These are phyloP conservation scores for Melanophora roralis DNA, from an alignment of 2,888 invertebrate genomes.

Conservation along the genomic window DNA sequence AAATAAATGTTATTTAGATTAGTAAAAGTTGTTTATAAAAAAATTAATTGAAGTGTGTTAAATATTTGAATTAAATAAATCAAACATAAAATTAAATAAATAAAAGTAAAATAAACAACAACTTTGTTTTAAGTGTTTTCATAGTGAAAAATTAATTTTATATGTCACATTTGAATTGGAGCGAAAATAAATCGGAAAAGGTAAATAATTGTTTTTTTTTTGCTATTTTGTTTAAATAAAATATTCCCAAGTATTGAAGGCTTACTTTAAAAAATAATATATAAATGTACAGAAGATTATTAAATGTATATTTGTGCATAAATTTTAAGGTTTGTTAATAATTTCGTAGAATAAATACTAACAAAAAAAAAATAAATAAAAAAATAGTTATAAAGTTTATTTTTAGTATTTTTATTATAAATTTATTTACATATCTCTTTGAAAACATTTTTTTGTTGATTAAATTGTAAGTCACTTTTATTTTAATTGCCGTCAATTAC, in stretches of 20 bases:
- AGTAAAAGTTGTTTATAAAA: background rate
- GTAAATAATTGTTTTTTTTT: background rate
- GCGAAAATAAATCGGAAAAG: background rate
- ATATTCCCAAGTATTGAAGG: conserved; percentile 25
- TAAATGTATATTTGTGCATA: no score
- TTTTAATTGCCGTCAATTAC: no score
- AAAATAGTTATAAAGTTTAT: no score
- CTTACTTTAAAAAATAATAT: no score
- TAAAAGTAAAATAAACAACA: background rate
- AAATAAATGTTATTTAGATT: background rate
- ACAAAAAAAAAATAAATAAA: background rate
- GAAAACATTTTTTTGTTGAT: no score
- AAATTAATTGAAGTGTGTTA: background rate
- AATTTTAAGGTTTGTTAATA: background rate
- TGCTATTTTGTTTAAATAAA: background rate
- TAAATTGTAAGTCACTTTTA: no score
- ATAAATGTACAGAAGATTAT: no score
- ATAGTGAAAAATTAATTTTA: background rate
- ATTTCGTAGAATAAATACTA: background rate
- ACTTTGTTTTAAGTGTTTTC: background rate
- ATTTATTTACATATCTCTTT: no score
- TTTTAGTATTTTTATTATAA: no score
- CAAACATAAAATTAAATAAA: background rate
- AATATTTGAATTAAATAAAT: conserved; percentile 10
- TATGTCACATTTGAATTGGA: background rate